Percentiles rank a stretch among this genome's conserved stretches.
These are phyloP conservation scores for Spondyliosoma cantharus DNA, from an alignment of 2,797 vertebrate species.

Conservation along the genomic window DNA sequence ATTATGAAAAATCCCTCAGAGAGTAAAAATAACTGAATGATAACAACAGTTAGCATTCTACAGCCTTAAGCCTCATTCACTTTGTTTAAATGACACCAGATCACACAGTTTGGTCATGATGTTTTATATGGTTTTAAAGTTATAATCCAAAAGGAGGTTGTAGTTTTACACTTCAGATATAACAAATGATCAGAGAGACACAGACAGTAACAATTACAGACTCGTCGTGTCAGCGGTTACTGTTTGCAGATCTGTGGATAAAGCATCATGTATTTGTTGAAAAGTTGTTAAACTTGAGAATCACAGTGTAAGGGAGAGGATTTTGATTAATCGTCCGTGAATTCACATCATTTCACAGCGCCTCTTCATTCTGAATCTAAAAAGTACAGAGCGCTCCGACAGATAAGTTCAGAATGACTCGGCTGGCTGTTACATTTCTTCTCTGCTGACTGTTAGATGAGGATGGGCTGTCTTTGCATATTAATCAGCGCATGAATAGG, in stretches of 20 bases:
- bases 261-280: not conserved
- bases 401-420: constrained; percentile 54
- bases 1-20: not conserved
- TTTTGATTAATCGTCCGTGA: constrained; percentile 38
- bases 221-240: not conserved
- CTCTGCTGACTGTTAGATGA: constrained; percentile 78
- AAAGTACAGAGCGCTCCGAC: constrained; percentile 35
- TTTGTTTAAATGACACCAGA: not conserved
- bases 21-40: not conserved
- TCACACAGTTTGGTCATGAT: not conserved
- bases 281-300: constrained; percentile 14
- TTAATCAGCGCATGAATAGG: constrained; percentile 93
- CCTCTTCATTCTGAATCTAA: constrained; percentile 29
- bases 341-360: constrained; percentile 26
- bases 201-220: not conserved
- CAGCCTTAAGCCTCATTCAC: not conserved
- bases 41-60: not conserved
- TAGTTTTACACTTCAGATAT: not conserved
- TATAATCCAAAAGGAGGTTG: not conserved
- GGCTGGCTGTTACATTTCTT: constrained; percentile 65
- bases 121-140: too few relatives aligned
- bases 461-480: constrained; percentile 90
- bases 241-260: constrained; percentile 12
- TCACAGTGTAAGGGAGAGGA: not conserved
- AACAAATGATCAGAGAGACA: not conserved